Conservation (phyloP, 2,113 vertebrate genomes). For the Cranoglanis bouderius region DNA sequence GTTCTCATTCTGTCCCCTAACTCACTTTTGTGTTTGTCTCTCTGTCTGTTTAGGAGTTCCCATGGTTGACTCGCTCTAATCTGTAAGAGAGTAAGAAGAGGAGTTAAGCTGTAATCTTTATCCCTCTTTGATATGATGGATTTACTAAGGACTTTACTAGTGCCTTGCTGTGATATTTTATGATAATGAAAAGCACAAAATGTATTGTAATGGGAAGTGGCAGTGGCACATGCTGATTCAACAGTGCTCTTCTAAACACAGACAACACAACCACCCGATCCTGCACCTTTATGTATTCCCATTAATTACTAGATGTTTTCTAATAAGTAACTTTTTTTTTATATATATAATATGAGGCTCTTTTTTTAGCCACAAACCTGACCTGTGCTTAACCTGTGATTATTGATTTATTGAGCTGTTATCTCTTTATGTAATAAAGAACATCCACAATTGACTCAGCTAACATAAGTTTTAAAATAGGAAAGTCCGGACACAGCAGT, state of each 20-base stretch:
- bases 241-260: background rate
- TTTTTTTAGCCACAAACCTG: background rate
- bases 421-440: background rate
- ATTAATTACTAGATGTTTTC: background rate
- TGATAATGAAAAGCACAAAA: constrained; percentile 6
- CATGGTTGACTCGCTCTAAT: constrained; percentile 92
- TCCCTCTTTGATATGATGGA: background rate
- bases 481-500: background rate
- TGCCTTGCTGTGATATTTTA: constrained; percentile 2
- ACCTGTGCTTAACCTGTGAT: background rate
- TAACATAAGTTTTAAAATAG: background rate
- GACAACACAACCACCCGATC: background rate
- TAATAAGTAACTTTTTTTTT: background rate
- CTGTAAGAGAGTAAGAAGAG: constrained; percentile 68
- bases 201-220: background rate
- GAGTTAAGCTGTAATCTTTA: background rate
- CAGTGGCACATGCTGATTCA: background rate
- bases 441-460: background rate
- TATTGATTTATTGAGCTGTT: constrained; percentile 2
- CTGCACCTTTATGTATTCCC: background rate
- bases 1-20: background rate
- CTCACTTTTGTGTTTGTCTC: constrained; percentile 3
- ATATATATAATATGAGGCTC: background rate
- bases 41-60: constrained; percentile 82
- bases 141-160: background rate